A percentile compares a stretch with the other conserved stretches of the same genome.
These are phyloP conservation scores for Chrysomallon squamiferum DNA, from an alignment of 1,140 invertebrate genomes.

Conservation along the genomic window DNA sequence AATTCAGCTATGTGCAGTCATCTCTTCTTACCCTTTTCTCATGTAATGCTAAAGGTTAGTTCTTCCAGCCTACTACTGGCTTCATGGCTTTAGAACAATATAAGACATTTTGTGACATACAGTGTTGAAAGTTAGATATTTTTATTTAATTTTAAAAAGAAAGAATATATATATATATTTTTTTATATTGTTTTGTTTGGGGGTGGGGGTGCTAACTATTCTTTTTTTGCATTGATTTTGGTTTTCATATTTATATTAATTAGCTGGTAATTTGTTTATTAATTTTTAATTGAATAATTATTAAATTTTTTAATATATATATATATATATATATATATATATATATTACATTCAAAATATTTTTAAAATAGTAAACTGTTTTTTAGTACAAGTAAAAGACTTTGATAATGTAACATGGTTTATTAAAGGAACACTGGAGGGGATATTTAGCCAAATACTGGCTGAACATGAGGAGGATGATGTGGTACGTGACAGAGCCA, in stretches of 20 bases:
- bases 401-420: too few species aligned
- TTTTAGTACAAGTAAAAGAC: too few species aligned
- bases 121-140: background rate
- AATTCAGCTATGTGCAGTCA: slow-evolving; percentile 54
- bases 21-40: slow-evolving; percentile 53
- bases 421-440: slow-evolving; percentile 72
- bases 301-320: too few species aligned
- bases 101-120: background rate
- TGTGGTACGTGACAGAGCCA: slow-evolving; percentile 80
- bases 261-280: too few species aligned
- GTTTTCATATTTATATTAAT: too few species aligned
- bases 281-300: too few species aligned
- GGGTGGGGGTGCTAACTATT: too few species aligned
- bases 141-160: background rate
- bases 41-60: slow-evolving; percentile 57
- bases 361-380: too few species aligned
- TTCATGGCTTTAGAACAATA: background rate
- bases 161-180: background rate
- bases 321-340: too few species aligned
- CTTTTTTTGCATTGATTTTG: too few species aligned
- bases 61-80: background rate
- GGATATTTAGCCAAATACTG: slow-evolving; percentile 86
- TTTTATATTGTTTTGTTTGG: too few species aligned
- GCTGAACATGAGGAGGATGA: slow-evolving; percentile 68
- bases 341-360: too few species aligned